Evolutionary conservation across 2,888 invertebrate species (phyloP).

Genomic region (Elegia similella): DNA sequence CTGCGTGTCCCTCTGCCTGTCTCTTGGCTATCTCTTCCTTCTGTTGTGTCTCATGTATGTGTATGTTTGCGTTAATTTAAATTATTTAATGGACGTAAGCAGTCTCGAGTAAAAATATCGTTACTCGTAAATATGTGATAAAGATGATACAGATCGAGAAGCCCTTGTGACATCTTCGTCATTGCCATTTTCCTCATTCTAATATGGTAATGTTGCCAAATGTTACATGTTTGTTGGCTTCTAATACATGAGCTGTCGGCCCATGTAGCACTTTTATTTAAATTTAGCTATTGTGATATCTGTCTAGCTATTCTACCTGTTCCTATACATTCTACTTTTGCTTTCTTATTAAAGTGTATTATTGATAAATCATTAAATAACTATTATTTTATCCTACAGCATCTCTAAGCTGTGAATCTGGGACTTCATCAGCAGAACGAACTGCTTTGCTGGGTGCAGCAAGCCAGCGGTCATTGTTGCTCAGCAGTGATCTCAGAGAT

Average conservation of each 20-base stretch:
- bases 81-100: too few species aligned
- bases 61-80: too few species aligned
- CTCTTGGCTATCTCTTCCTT: slow-evolving; percentile 14
- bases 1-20: slow-evolving; percentile 21
- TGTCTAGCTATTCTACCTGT: slow-evolving; percentile 1
- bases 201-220: too few species aligned
- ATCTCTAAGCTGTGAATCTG: slow-evolving; percentile 85
- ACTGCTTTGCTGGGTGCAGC: slow-evolving; percentile 86
- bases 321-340: too few species aligned
- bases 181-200: too few species aligned
- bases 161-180: too few species aligned
- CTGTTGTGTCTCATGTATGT: background rate
- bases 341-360: slow-evolving; percentile 20
- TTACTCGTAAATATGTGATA: too few species aligned
- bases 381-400: slow-evolving; percentile 46
- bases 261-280: background rate
- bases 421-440: slow-evolving; percentile 82
- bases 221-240: too few species aligned
- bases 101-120: too few species aligned
- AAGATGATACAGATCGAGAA: too few species aligned
- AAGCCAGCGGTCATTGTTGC: slow-evolving; percentile 88
- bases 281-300: background rate
- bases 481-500: slow-evolving; percentile 90
- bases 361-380: background rate
- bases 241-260: background rate